These are phyloP conservation scores for Zaprionus taronus DNA, from an alignment of 1,140 invertebrate species.

Conservation along the genomic window DNA sequence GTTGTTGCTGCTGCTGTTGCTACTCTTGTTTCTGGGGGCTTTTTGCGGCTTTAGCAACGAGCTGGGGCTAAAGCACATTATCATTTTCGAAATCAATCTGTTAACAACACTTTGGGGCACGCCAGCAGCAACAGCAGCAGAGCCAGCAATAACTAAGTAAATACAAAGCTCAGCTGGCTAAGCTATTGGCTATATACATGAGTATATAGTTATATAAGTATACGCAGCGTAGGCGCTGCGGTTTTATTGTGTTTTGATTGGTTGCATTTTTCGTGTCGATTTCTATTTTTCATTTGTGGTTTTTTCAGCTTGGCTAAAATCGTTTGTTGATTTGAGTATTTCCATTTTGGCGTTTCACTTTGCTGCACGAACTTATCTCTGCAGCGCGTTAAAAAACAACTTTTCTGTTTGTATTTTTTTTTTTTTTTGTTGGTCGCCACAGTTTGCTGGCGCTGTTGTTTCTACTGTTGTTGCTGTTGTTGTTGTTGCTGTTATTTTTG, in stretches of 20 bases:
- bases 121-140: slow-evolving; percentile 6
- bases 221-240: slow-evolving; percentile 19
- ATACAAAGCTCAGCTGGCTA: slow-evolving; percentile 8
- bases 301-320: slow-evolving; percentile 55
- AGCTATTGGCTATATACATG: background rate
- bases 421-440: slow-evolving; percentile 17
- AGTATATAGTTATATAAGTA: background rate
- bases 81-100: slow-evolving; percentile 82
- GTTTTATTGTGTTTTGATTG: slow-evolving; percentile 48
- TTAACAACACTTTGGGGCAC: slow-evolving; percentile 69
- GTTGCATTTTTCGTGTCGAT: slow-evolving; percentile 21
- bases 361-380: slow-evolving; percentile 57
- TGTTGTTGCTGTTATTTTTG: slow-evolving; percentile 48
- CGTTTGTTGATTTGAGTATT: slow-evolving; percentile 77
- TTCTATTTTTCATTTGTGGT: slow-evolving; percentile 30
- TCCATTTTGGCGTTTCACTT: slow-evolving; percentile 41
- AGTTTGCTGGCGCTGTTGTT: slow-evolving; percentile 7
- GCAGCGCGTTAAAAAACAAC: slow-evolving; percentile 57
- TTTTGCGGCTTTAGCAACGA: slow-evolving; percentile 71
- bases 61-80: slow-evolving; percentile 56
- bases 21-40: slow-evolving; percentile 51
- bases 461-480: slow-evolving; percentile 3
- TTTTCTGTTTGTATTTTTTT: slow-evolving; percentile 33
- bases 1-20: slow-evolving; percentile 7
- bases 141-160: slow-evolving; percentile 14